Evolutionary conservation across 2,888 invertebrate species (phyloP).

Genomic region (Ernsta delagoae): DNA sequence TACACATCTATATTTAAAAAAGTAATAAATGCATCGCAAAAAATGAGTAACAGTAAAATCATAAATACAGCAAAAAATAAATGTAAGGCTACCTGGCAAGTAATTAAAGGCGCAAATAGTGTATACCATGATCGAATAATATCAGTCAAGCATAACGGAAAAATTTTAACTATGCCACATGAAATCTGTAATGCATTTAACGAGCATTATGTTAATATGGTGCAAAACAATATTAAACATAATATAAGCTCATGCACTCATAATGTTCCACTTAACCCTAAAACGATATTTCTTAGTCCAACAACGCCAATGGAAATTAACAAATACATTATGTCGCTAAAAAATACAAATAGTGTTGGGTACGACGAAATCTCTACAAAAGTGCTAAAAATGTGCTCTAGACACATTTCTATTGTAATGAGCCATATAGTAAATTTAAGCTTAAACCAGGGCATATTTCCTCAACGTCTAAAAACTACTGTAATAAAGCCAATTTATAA

Average conservation of each 20-base stretch:
- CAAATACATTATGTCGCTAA: constrained; percentile 15
- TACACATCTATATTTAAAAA: constrained; percentile 3
- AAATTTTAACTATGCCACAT: background rate
- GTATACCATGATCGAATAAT: background rate
- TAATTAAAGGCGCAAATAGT: constrained; percentile 18
- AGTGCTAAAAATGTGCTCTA: background rate
- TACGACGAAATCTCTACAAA: constrained; percentile 19
- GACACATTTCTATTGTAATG: background rate
- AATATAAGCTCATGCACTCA: constrained; percentile 1
- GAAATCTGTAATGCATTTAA: constrained; percentile 22
- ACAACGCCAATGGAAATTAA: constrained; percentile 21
- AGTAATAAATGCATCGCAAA: background rate
- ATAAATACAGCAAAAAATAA: constrained; percentile 29
- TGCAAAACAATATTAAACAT: constrained; percentile 1
- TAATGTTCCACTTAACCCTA: constrained; percentile 4
- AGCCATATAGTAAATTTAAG: constrained; percentile 27
- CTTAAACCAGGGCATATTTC: constrained; percentile 18
- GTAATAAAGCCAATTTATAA: constrained; percentile 28
- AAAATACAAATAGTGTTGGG: constrained; percentile 26
- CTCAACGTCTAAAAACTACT: constrained; percentile 22
- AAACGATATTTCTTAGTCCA: constrained; percentile 25
- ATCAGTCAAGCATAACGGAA: constrained; percentile 1
- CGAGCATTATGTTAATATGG: constrained; percentile 11
- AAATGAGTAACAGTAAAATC: background rate
- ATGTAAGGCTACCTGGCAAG: constrained; percentile 24